A percentile compares a stretch with the other conserved stretches of the same genome.
Evolutionary conservation across 2,888 invertebrate genomes (phyloP).

Genomic region (Baronia brevicornis): DNA sequence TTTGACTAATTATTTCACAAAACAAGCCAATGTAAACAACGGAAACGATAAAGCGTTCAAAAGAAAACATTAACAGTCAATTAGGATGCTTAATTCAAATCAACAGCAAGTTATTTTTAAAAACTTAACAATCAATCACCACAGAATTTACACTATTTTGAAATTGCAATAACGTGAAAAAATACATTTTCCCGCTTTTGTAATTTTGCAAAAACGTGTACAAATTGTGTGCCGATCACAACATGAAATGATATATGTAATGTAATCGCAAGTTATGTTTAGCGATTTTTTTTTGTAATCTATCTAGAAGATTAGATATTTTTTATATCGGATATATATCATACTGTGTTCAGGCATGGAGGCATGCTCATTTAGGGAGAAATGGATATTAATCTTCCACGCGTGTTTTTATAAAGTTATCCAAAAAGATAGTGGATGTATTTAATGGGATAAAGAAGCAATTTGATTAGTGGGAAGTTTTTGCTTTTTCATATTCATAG

Average conservation of each 20-base stretch:
- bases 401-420: no score
- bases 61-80: conserved; percentile 57
- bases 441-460: no score
- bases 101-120: conserved; percentile 65
- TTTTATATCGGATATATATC: no score
- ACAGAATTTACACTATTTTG: conserved; percentile 14
- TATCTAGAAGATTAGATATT: conserved; percentile 2
- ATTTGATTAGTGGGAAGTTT: no score
- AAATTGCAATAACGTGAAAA: conserved; percentile 13
- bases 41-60: conserved; percentile 55
- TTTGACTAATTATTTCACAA: conserved; percentile 60
- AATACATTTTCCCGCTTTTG: no score
- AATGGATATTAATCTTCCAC: no score
- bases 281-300: conserved; percentile 24
- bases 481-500: no score
- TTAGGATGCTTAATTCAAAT: conserved; percentile 69
- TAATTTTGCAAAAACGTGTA: conserved; percentile 17
- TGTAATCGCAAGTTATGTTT: conserved; percentile 54
- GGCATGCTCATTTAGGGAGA: no score
- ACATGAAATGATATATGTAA: conserved; percentile 68
- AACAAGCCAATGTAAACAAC: conserved; percentile 54
- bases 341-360: no score
- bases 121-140: conserved; percentile 59
- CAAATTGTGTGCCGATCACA: conserved; percentile 27
- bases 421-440: no score